Evolutionary conservation across 2,113 vertebrate genomes (phyloP).

Genomic region (Rhegmatorhina hoffmannsi): DNA sequence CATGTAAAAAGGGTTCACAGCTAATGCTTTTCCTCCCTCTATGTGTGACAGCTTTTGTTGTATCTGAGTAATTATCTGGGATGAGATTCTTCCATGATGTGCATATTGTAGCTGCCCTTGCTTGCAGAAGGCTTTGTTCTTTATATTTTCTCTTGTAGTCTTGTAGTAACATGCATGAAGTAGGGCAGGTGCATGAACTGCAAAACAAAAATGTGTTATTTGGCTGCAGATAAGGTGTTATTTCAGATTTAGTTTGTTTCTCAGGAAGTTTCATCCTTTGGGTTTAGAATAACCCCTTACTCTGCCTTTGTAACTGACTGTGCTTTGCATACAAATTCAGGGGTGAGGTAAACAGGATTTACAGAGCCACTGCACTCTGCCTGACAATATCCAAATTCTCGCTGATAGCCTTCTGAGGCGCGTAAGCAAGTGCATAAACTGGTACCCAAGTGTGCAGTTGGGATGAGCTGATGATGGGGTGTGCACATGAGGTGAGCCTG

Average conservation of each 20-base stretch:
- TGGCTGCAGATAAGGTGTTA: not conserved
- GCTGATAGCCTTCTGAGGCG: not conserved
- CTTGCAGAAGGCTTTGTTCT: not conserved
- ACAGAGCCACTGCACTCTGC: not conserved
- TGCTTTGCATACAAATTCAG: not conserved
- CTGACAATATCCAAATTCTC: not conserved
- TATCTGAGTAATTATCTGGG: not conserved
- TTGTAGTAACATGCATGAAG: not conserved
- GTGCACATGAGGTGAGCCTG: not conserved
- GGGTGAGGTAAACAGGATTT: not conserved
- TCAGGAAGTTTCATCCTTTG: not conserved
- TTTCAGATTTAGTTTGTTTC: not conserved
- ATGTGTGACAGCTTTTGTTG: constrained; percentile 5
- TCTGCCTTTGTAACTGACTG: not conserved
- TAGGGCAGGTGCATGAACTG: not conserved
- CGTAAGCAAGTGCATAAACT: not conserved
- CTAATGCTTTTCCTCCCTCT: not conserved
- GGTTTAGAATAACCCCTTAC: constrained; percentile 1
- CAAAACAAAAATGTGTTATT: not conserved
- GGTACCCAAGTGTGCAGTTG: not conserved
- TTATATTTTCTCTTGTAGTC: not conserved
- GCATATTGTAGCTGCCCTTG: not conserved
- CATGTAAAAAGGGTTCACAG: not conserved
- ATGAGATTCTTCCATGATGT: not conserved
- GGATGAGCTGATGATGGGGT: not conserved